Base-by-base conservation (phyloP, 2,113 vertebrate species). In the Danio rerio region DNA sequence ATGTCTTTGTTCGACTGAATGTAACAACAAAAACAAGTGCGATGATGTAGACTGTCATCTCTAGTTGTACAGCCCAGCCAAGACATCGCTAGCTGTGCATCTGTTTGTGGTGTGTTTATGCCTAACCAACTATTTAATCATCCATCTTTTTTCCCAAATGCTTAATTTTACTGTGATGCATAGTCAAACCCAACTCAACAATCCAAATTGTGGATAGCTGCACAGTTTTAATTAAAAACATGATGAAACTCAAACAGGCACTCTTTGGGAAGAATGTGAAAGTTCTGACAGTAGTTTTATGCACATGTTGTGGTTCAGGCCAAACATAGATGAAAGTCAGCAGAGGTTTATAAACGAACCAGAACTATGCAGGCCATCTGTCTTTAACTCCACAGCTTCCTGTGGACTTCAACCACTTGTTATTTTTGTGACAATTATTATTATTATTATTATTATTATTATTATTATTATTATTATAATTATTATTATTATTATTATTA, bases 221-320 rank as follows among this genome's bases (percentile, higher is more conserved):
- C 69, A 6, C 80, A 68, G 62, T n/a, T 21, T 21, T 58, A 63
- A 78, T 63, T 58, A 78, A 31, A 73, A 59, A 65, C 58, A 47
- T 50, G 71, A 45, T 59, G 52, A 78, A 81, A 76, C 50, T 61
- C 78, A 61, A 79, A 65, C 49, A 43, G 71, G 18, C 13, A 10
- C n/a, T 31, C 43, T 83, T 69, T 68, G 40, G 5, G 43, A 70
- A 65, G 21, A 78, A 45, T 20, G 16, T 53, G 70, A 78, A 74
- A 63, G 81, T 76, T 53, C 49, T 79, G 63, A 55, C 71, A 20
- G 62, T 83, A 49, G 76, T 62, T 72, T 42, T 42, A 56, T 6
- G 20, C 79, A 81, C 66, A 66, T 84, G 62, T 68, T 84, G 80
- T 80, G 81, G 71, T 66, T 81, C 58, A 78, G 40, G 61, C 63